Conservation (phyloP, 2,797 vertebrate species). For the Natrix natrix region DNA sequence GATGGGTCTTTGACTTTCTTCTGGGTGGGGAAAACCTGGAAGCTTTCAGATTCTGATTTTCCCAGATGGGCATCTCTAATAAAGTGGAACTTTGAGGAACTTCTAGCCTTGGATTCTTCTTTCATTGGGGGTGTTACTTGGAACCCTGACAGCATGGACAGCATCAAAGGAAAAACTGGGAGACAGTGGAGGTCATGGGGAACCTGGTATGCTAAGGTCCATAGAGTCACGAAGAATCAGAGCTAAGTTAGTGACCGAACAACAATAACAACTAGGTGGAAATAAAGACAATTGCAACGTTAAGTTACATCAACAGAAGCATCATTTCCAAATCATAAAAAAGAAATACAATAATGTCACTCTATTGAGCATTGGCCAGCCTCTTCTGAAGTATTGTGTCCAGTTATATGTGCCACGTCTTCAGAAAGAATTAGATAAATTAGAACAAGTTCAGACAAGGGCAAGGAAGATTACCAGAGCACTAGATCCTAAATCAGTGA, state of each 20-base stretch:
- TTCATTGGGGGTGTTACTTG: too few species aligned
- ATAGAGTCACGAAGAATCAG: neutral
- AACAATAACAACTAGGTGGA: neutral
- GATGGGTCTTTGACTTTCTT: too few species aligned
- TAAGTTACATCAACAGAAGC: neutral
- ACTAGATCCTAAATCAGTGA: neutral
- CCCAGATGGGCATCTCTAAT: too few species aligned
- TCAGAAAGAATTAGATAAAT: neutral
- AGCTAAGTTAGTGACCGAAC: neutral
- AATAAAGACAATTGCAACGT: neutral
- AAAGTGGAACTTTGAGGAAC: too few species aligned
- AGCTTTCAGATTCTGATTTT: too few species aligned
- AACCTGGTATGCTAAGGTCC: neutral
- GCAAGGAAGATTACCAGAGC: neutral
- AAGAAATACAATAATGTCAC: neutral
- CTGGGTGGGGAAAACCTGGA: too few species aligned
- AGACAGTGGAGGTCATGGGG: neutral
- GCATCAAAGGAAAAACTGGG: neutral
- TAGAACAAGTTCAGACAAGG: neutral
- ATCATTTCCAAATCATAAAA: neutral
- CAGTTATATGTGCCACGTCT: neutral
- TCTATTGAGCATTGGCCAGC: neutral
- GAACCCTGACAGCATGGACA: neutral
- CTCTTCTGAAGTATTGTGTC: neutral
- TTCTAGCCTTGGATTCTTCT: too few species aligned